Percentiles rank a stretch among this genome's conserved stretches.
phyloP scores from a whole-genome alignment of 2,888 invertebrate species.

The Nebria brevicollis region DNA sequence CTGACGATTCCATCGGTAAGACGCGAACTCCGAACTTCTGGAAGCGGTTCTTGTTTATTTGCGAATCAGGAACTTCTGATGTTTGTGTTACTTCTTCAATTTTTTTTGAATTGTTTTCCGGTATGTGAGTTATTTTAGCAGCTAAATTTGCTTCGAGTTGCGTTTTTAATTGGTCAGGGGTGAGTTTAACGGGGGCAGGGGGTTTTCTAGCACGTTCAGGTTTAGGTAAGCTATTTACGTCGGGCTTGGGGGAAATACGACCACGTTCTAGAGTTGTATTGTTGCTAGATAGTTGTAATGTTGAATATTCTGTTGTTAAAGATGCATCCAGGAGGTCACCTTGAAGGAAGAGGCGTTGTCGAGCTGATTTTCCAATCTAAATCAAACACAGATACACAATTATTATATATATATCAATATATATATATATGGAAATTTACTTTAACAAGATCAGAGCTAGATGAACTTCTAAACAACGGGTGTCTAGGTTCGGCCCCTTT shows the following conservation, averaged over 20 bases:
- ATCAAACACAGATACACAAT: conserved; percentile 43
- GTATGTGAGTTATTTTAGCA: conserved; percentile 49
- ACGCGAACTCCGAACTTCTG: conserved; percentile 77
- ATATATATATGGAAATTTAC: conserved; percentile 58
- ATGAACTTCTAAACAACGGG: conserved; percentile 81
- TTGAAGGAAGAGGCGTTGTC: conserved; percentile 60
- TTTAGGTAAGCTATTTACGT: conserved; percentile 50
- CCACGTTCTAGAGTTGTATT: conserved; percentile 60
- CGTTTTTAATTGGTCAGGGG: conserved; percentile 56
- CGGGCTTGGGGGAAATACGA: conserved; percentile 55
- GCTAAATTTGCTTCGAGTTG: conserved; percentile 58
- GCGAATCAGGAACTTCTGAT: conserved; percentile 63
- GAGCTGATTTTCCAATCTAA: conserved; percentile 57
- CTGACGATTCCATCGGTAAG: conserved; percentile 62
- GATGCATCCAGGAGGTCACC: conserved; percentile 60
- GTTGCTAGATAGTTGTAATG: conserved; percentile 59
- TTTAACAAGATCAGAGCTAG: conserved; percentile 79
- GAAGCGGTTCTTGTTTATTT: conserved; percentile 65
- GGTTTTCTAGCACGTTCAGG: conserved; percentile 50
- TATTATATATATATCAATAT: no score
- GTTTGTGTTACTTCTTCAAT: conserved; percentile 66
- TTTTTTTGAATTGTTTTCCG: conserved; percentile 50
- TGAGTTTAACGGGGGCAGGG: conserved; percentile 50
- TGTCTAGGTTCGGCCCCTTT: conserved; percentile 72
- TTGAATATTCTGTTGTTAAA: conserved; percentile 62